A percentile compares a stretch with the other conserved stretches of the same genome.
Evolutionary conservation across 2,888 invertebrate genomes (phyloP).

Genomic region (Glaucopsyche alexis): DNA sequence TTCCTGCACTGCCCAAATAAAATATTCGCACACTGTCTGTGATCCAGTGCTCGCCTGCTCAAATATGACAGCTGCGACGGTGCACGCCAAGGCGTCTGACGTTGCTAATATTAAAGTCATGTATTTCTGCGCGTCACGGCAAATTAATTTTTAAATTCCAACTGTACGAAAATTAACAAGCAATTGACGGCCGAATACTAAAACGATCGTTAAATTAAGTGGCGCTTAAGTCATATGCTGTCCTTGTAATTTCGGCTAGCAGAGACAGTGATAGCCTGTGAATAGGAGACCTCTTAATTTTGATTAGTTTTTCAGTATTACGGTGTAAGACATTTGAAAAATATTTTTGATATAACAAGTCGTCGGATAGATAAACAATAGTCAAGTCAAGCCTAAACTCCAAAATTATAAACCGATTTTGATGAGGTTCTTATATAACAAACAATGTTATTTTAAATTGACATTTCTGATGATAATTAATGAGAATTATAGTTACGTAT

Average conservation of each 20-base stretch:
- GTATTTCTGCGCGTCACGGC: conserved; percentile 38
- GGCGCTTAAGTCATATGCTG: too few species aligned
- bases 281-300: too few species aligned
- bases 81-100: conserved; percentile 42
- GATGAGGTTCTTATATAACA: too few species aligned
- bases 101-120: conserved; percentile 21
- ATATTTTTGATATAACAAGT: background rate
- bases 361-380: background rate
- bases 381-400: too few species aligned
- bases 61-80: conserved; percentile 61
- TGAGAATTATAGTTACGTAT: too few species aligned
- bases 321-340: background rate
- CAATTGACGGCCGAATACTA: background rate
- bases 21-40: conserved; percentile 68
- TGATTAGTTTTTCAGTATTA: background rate
- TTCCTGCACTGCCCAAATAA: conserved; percentile 75
- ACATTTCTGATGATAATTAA: too few species aligned
- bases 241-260: too few species aligned
- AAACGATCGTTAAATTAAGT: too few species aligned
- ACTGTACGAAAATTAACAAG: background rate
- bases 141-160: background rate
- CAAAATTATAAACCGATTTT: too few species aligned
- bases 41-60: conserved; percentile 62
- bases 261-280: too few species aligned
- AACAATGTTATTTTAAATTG: too few species aligned